Evolutionary conservation across 2,888 invertebrate species (phyloP).

Genomic region (Torymus tubicola): DNA sequence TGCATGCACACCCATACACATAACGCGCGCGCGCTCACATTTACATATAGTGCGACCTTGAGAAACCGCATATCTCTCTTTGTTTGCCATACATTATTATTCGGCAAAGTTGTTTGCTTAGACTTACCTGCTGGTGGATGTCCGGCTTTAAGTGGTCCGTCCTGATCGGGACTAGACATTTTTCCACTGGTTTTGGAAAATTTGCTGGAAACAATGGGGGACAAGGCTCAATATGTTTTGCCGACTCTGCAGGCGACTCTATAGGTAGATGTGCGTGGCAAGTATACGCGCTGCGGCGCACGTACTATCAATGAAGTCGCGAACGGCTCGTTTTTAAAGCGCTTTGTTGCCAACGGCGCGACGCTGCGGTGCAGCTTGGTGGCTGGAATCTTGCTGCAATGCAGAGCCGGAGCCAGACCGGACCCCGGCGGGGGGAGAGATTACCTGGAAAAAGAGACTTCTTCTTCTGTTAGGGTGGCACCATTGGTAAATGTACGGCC

Average conservation of each 20-base stretch:
- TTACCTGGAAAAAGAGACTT: slow-evolving; percentile 31
- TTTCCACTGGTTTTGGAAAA: background rate
- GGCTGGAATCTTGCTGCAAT: no score
- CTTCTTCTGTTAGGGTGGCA: no score
- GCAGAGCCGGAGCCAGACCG: background rate
- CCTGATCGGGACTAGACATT: slow-evolving; percentile 81
- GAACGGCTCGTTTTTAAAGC: background rate
- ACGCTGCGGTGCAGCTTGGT: background rate
- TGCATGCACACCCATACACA: no score
- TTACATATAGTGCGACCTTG: slow-evolving; percentile 40
- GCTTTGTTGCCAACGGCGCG: slow-evolving; percentile 42
- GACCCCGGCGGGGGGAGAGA: slow-evolving; percentile 10
- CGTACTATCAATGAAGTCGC: slow-evolving; percentile 36
- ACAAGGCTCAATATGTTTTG: slow-evolving; percentile 47
- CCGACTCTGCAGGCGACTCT: background rate
- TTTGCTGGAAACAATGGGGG: background rate
- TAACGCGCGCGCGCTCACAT: no score
- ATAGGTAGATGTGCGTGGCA: background rate
- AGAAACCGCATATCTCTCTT: background rate
- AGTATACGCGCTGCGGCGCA: background rate
- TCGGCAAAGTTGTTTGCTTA: background rate
- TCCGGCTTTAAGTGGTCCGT: slow-evolving; percentile 85
- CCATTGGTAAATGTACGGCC: no score
- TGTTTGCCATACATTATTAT: background rate
- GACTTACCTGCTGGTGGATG: slow-evolving; percentile 89